Conservation (phyloP, 2,888 invertebrate species). For the Drosophila anomelani region DNA sequence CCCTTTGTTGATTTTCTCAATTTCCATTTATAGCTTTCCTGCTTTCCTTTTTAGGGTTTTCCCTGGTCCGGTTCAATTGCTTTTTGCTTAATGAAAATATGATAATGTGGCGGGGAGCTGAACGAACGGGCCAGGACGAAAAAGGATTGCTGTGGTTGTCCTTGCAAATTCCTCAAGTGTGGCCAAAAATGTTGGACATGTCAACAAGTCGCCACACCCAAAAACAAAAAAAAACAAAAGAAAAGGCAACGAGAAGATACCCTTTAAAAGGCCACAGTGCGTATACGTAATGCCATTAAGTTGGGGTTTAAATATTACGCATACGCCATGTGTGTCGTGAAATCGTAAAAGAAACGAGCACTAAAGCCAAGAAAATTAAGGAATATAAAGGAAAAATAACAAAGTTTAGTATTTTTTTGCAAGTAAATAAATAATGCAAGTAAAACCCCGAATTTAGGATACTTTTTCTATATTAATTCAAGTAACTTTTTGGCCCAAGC, state of each 20-base stretch:
- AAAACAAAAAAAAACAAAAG: not conserved
- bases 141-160: constrained; percentile 11
- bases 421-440: not conserved
- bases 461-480: not conserved
- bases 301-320: not conserved
- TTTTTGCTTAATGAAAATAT: constrained; percentile 63
- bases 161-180: constrained; percentile 33
- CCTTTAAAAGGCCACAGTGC: not conserved
- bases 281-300: not conserved
- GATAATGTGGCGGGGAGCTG: constrained; percentile 17
- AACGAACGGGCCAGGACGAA: not conserved
- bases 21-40: constrained; percentile 34
- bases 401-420: not conserved
- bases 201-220: constrained; percentile 27
- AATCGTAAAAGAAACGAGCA: not conserved
- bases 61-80: constrained; percentile 26
- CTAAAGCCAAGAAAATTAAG: not conserved
- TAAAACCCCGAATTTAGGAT: too few species aligned
- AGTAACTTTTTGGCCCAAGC: not conserved
- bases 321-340: not conserved
- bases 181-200: constrained; percentile 26
- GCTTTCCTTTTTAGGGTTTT: not conserved
- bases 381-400: not conserved
- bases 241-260: not conserved
- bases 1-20: constrained; percentile 29